A percentile compares a stretch with the other conserved stretches of the same genome.
These are phyloP conservation scores for Ciconia boyciana DNA, from an alignment of 2,113 vertebrate genomes.

Conservation along the genomic window DNA sequence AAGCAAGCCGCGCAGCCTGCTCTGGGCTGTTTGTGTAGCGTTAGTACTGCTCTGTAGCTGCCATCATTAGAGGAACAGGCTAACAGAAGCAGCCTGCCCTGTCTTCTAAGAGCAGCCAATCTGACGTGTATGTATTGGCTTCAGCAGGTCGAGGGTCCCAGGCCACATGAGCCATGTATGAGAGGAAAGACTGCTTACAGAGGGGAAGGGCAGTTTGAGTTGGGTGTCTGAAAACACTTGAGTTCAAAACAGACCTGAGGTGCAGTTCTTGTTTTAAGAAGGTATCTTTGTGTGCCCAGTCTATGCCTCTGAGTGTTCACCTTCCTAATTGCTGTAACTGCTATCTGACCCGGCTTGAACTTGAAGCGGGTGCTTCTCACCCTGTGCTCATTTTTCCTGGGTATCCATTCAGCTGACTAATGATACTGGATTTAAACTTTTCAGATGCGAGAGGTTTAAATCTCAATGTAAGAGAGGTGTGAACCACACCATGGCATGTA, in stretches of 20 bases:
- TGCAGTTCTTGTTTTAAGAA: not conserved
- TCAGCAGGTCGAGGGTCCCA: not conserved
- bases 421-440: not conserved
- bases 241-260: not conserved
- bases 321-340: not conserved
- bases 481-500: not conserved
- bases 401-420: not conserved
- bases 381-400: not conserved
- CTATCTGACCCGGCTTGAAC: not conserved
- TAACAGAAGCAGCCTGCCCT: not conserved
- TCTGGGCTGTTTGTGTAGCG: not conserved
- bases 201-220: not conserved
- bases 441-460: not conserved
- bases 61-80: not conserved
- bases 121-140: not conserved
- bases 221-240: not conserved
- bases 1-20: not conserved
- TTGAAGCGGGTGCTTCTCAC: not conserved
- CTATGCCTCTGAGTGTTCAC: not conserved
- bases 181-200: not conserved
- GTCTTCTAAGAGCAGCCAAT: too few relatives aligned
- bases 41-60: not conserved
- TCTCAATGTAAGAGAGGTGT: not conserved
- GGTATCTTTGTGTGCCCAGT: not conserved
- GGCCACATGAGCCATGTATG: fast-evolving